A percentile compares a stretch with the other conserved stretches of the same genome.
These are phyloP conservation scores for Poecilia gillii DNA, from an alignment of 2,797 vertebrate species.

Conservation along the genomic window DNA sequence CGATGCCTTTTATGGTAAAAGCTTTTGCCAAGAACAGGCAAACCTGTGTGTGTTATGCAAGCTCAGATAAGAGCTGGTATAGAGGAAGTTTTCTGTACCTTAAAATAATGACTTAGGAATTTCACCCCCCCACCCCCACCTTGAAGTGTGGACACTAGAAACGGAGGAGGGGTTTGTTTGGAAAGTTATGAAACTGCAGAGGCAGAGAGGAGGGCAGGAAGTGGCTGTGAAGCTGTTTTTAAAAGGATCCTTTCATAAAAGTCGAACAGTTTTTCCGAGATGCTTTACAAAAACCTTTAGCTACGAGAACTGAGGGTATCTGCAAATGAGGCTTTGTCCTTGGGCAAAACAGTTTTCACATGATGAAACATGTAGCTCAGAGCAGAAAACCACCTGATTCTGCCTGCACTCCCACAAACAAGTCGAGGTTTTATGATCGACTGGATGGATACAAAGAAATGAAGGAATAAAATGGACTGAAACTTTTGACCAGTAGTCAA, in stretches of 20 bases:
- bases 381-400: conserved; percentile 52
- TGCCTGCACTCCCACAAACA: conserved; percentile 20
- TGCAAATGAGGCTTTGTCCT: conserved; percentile 52
- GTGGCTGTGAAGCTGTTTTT: conserved; percentile 69
- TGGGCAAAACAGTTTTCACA: conserved; percentile 64
- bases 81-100: conserved; percentile 72
- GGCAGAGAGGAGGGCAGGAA: conserved; percentile 61
- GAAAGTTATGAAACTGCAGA: conserved; percentile 69
- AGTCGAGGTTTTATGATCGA: conserved; percentile 3
- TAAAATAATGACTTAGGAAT: conserved; percentile 75
- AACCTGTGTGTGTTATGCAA: conserved; percentile 49
- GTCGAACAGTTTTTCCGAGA: conserved; percentile 27
- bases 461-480: conserved; percentile 6
- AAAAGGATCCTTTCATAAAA: conserved; percentile 50
- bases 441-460: conserved; percentile 38
- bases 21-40: conserved; percentile 67
- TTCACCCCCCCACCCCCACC: conserved; percentile 57
- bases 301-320: conserved; percentile 49
- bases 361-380: conserved; percentile 60
- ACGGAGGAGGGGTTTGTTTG: conserved; percentile 50
- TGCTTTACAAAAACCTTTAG: conserved; percentile 44
- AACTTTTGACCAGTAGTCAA: conserved; percentile 7
- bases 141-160: conserved; percentile 60
- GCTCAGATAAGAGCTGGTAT: conserved; percentile 68
- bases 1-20: conserved; percentile 83